Conservation (phyloP, 2,888 invertebrate species). For the Parnassius mnemosyne region DNA sequence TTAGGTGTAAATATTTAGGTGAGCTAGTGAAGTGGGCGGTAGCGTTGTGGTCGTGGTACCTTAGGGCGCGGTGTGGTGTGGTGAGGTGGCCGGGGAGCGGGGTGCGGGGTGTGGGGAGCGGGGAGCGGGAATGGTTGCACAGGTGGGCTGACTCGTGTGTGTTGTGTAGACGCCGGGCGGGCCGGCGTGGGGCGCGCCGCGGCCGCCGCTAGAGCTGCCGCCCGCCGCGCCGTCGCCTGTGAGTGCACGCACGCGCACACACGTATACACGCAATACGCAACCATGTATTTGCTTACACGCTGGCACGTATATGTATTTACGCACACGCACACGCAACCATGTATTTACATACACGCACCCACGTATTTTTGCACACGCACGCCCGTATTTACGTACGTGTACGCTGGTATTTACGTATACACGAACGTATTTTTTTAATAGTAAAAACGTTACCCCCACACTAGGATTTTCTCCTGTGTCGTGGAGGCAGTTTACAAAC, state of each 20-base stretch:
- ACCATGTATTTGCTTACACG: conserved; percentile 34
- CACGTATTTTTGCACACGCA: neutral
- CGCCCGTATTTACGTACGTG: neutral
- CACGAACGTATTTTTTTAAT: no score
- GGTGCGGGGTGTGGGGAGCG: neutral
- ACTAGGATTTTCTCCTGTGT: no score
- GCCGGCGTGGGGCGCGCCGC: conserved; percentile 55
- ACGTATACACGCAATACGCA: conserved; percentile 8
- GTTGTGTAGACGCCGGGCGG: conserved; percentile 46
- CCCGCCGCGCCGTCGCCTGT: conserved; percentile 56
- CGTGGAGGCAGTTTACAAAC: no score
- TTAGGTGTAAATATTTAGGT: no score
- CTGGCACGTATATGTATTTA: conserved; percentile 28
- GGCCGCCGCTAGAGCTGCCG: conserved; percentile 53
- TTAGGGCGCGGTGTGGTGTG: neutral
- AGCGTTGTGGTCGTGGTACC: no score
- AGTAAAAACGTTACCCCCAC: no score
- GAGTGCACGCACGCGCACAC: conserved; percentile 34
- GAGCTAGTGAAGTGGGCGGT: no score
- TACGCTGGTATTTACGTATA: no score
- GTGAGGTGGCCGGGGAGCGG: neutral
- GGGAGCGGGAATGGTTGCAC: neutral
- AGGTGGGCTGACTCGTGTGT: conserved; percentile 25
- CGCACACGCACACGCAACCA: neutral
- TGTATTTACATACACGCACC: neutral